Percentiles rank a stretch among this genome's conserved stretches.
Conservation (phyloP, 2,797 vertebrate species). For the Dendrocincla tyrannina region DNA sequence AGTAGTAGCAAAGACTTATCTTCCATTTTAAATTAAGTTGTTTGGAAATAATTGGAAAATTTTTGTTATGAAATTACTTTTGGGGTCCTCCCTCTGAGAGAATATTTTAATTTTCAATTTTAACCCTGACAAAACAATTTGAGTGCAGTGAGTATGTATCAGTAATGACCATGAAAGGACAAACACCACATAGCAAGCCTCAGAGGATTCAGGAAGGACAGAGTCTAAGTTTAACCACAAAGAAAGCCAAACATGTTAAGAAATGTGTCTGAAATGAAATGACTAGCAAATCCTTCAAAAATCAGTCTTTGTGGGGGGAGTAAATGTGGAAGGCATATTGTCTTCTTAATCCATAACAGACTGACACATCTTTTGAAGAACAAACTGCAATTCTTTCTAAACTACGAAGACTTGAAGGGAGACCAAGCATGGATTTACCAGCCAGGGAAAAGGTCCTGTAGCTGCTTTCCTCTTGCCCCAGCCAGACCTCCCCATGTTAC, state of each 20-base stretch:
- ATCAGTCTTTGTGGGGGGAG: neutral
- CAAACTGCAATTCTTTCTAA: slow-evolving; percentile 29
- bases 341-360: slow-evolving; percentile 50
- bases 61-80: neutral
- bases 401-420: neutral
- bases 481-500: neutral
- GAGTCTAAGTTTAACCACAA: slow-evolving; percentile 3
- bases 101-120: neutral
- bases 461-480: neutral
- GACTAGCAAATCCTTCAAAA: slow-evolving; percentile 47
- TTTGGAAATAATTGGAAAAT: neutral
- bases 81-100: neutral
- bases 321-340: slow-evolving; percentile 42
- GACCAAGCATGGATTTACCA: neutral
- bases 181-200: neutral
- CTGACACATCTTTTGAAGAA: slow-evolving; percentile 6
- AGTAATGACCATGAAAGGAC: neutral
- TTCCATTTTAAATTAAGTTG: neutral
- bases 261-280: slow-evolving; percentile 19
- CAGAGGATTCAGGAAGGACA: neutral
- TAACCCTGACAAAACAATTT: neutral
- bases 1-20: neutral
- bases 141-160: neutral
- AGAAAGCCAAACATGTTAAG: neutral
- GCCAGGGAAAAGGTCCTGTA: neutral